Conservation (phyloP, 64 coral and sea anemone genomes). For the Acropora yongei region DNA sequence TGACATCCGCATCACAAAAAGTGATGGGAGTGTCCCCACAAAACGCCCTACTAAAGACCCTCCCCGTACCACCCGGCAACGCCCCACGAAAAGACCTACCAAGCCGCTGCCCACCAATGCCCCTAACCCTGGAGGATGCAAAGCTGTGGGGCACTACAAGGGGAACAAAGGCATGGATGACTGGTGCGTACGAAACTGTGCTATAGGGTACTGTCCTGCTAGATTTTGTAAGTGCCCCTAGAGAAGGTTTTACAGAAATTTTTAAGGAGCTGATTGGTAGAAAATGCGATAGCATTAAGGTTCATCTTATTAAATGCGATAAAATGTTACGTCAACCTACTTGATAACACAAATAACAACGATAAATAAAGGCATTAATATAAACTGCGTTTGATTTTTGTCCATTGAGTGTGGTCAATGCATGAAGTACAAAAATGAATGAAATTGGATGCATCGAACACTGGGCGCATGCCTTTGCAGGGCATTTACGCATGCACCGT, state of each 20-base stretch:
- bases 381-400: no score
- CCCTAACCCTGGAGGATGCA: constrained; percentile 62
- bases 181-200: constrained; percentile 65
- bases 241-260: neutral
- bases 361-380: no score
- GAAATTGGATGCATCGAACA: no score
- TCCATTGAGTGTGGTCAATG: no score
- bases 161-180: constrained; percentile 26
- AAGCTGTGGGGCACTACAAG: constrained; percentile 18
- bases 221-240: constrained; percentile 19
- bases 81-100: neutral
- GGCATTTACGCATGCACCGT: no score
- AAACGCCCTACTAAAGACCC: constrained; percentile 35
- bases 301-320: neutral
- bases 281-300: neutral
- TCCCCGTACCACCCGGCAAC: constrained; percentile 4
- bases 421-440: no score
- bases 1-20: constrained; percentile 60
- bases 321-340: no score
- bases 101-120: constrained; percentile 11
- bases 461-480: no score
- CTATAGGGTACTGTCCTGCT: constrained; percentile 40
- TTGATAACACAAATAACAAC: no score
- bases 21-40: constrained; percentile 43
- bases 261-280: neutral